phyloP scores from a whole-genome alignment of 1,140 invertebrate genomes.

The Nephotettix cincticeps region DNA sequence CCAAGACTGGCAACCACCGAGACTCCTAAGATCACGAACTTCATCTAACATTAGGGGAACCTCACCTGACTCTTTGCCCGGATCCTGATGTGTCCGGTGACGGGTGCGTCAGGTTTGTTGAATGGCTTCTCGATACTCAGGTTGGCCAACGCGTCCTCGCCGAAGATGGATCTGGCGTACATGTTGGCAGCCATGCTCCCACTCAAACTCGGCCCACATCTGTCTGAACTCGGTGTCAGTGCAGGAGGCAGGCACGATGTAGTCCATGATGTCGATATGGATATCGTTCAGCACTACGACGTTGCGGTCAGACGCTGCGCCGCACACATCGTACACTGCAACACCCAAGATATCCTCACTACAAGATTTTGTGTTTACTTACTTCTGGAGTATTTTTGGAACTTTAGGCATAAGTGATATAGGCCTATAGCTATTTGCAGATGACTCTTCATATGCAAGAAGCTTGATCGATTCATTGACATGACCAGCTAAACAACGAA shows the following conservation, averaged over 20 bases:
- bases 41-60: too few species aligned
- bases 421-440: too few species aligned
- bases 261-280: conserved; percentile 99
- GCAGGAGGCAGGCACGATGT: conserved; percentile 96
- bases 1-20: too few species aligned
- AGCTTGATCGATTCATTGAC: too few species aligned
- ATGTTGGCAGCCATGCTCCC: conserved; percentile 99
- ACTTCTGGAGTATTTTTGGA: too few species aligned
- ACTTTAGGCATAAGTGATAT: too few species aligned
- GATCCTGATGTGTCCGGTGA: conserved; percentile 96
- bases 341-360: conserved; percentile 12
- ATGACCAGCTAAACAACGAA: too few species aligned
- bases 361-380: too few species aligned
- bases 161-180: conserved; percentile 98
- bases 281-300: conserved; percentile 99
- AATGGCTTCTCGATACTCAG: conserved; percentile 95
- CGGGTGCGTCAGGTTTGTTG: conserved; percentile 81
- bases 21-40: too few species aligned
- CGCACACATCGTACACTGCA: conserved; percentile 91
- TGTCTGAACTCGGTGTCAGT: conserved; percentile 94
- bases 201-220: conserved; percentile 99
- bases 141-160: conserved; percentile 98
- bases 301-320: conserved; percentile 90
- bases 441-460: too few species aligned
- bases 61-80: conserved; percentile 94